A percentile compares a stretch with the other conserved stretches of the same genome.
These are phyloP conservation scores for Aphaenogaster ashmeadi DNA, from an alignment of 1,140 invertebrate genomes.

Conservation along the genomic window DNA sequence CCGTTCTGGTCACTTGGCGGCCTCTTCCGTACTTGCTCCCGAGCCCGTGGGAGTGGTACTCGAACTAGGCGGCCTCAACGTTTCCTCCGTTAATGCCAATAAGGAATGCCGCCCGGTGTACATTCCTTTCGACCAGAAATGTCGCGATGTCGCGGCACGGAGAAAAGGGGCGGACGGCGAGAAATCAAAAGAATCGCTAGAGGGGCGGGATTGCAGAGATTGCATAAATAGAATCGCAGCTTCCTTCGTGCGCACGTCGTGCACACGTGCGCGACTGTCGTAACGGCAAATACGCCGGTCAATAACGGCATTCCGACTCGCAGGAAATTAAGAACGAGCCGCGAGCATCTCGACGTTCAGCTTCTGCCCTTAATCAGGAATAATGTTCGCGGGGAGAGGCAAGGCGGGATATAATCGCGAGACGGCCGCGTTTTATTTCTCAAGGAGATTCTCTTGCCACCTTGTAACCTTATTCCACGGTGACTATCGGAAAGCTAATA, in stretches of 20 bases:
- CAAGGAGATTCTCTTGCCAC: background rate
- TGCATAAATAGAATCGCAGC: constrained; percentile 51
- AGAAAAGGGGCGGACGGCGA: constrained; percentile 9
- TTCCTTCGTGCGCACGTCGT: background rate
- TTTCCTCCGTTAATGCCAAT: constrained; percentile 69
- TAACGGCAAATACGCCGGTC: constrained; percentile 33
- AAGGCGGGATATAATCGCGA: background rate
- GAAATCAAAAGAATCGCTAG: constrained; percentile 3
- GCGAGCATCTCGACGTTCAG: background rate
- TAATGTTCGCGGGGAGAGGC: constrained; percentile 12
- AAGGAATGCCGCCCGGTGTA: constrained; percentile 71
- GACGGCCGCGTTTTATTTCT: background rate
- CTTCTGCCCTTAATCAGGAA: constrained; percentile 36
- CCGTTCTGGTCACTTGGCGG: constrained; percentile 20
- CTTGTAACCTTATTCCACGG: constrained; percentile 17
- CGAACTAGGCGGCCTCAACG: constrained; percentile 78
- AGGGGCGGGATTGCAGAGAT: background rate
- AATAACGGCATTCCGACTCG: constrained; percentile 37
- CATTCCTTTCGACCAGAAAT: constrained; percentile 74
- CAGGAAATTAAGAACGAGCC: constrained; percentile 43
- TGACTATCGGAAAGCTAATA: constrained; percentile 19
- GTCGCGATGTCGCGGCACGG: constrained; percentile 56
- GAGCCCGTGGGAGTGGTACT: constrained; percentile 70
- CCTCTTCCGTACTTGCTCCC: constrained; percentile 69
- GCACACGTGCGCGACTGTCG: background rate